Conservation (phyloP, 2,113 vertebrate species). For the Grammomys surdaster region DNA sequence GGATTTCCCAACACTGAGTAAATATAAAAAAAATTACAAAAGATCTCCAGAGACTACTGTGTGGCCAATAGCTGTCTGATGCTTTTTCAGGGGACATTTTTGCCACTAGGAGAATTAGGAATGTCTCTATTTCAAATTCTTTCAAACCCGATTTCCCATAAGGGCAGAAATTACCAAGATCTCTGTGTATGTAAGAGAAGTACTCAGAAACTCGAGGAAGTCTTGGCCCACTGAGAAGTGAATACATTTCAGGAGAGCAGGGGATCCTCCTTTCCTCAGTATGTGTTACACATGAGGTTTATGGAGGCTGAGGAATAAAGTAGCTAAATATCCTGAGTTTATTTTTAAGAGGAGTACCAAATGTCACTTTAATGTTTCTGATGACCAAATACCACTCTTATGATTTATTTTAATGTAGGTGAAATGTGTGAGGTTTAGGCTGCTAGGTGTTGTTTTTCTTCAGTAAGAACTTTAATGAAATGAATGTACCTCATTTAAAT, state of each 20-base stretch:
- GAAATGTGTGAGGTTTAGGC: neutral
- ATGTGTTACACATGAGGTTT: neutral
- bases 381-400: neutral
- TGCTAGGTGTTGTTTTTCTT: neutral
- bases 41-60: neutral
- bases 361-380: neutral
- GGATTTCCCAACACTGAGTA: neutral
- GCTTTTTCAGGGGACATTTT: neutral
- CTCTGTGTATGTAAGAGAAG: neutral
- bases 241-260: neutral
- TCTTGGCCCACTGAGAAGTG: neutral
- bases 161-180: neutral
- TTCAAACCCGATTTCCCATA: neutral
- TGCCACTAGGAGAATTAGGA: neutral
- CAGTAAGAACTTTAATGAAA: slow-evolving; percentile 7
- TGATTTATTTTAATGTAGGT: neutral
- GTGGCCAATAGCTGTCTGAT: neutral
- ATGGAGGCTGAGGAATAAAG: neutral
- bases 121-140: neutral
- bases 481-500: neutral
- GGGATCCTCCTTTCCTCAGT: neutral
- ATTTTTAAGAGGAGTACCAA: neutral
- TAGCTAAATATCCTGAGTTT: neutral
- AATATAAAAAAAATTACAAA: neutral
- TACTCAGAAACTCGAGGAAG: neutral